Evolutionary conservation across 2,797 vertebrate species (phyloP).

Genomic region (Danio kyathit): DNA sequence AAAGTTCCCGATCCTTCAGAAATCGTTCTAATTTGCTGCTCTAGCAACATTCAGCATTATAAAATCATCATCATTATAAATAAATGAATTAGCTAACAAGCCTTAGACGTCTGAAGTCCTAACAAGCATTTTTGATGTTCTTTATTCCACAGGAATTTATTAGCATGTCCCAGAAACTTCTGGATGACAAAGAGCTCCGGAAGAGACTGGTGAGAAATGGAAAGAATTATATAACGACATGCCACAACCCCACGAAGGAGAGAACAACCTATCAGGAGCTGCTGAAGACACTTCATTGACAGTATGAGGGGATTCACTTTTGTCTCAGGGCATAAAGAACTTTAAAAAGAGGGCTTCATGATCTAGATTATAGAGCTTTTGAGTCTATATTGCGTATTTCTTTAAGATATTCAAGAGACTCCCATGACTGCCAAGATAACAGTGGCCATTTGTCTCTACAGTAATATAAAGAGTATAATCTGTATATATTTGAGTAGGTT

Average conservation of each 20-base stretch:
- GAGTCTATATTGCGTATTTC: neutral
- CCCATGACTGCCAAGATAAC: neutral
- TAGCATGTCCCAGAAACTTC: slow-evolving; percentile 82
- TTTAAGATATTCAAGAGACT: neutral
- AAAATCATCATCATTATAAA: no score
- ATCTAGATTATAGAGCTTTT: neutral
- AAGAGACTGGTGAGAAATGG: slow-evolving; percentile 80
- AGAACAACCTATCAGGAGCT: slow-evolving; percentile 85
- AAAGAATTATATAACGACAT: slow-evolving; percentile 79
- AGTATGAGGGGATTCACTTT: neutral
- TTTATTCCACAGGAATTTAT: slow-evolving; percentile 88
- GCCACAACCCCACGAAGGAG: slow-evolving; percentile 83
- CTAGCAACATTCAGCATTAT: neutral
- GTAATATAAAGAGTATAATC: neutral
- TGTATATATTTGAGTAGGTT: neutral
- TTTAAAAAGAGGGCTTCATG: neutral
- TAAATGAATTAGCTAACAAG: no score
- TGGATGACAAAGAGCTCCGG: slow-evolving; percentile 78
- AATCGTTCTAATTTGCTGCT: neutral
- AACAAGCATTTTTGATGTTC: slow-evolving; percentile 28
- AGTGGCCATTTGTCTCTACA: neutral
- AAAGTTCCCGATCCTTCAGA: neutral
- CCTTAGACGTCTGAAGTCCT: neutral
- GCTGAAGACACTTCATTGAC: slow-evolving; percentile 72
- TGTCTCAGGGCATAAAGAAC: slow-evolving; percentile 57